Percentiles rank a stretch among this genome's conserved stretches.
Conservation (phyloP, 2,113 vertebrate genomes). For the Nipponia nippon region DNA sequence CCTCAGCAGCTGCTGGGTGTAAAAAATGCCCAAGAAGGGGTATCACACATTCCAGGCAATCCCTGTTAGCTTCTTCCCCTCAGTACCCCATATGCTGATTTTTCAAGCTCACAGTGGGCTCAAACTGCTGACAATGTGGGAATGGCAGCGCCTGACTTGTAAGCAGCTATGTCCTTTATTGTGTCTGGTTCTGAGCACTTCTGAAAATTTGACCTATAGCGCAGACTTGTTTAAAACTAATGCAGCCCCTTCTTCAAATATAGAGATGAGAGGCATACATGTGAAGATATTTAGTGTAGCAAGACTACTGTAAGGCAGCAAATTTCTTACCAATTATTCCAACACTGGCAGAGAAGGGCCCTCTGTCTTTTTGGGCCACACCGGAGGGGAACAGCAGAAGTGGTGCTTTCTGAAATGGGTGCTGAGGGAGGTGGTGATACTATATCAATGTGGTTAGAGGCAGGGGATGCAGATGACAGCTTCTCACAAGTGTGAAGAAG, state of each 20-base stretch:
- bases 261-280: fast-evolving
- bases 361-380: neutral
- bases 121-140: neutral
- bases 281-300: neutral
- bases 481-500: neutral
- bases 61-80: neutral
- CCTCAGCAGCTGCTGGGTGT: neutral
- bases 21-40: neutral
- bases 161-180: neutral
- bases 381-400: neutral
- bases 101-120: neutral
- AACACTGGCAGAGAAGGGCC: neutral
- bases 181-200: neutral
- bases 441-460: fast-evolving
- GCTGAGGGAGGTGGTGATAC: neutral
- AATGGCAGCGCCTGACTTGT: neutral
- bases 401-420: neutral
- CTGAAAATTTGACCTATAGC: neutral
- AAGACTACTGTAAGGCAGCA: neutral
- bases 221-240: neutral
- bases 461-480: neutral
- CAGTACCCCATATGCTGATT: neutral
- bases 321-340: neutral
- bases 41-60: neutral
- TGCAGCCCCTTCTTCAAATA: neutral